Percentiles rank a stretch among this genome's conserved stretches.
Conservation (phyloP, 2,888 invertebrate genomes). For the Agrotis segetum region DNA sequence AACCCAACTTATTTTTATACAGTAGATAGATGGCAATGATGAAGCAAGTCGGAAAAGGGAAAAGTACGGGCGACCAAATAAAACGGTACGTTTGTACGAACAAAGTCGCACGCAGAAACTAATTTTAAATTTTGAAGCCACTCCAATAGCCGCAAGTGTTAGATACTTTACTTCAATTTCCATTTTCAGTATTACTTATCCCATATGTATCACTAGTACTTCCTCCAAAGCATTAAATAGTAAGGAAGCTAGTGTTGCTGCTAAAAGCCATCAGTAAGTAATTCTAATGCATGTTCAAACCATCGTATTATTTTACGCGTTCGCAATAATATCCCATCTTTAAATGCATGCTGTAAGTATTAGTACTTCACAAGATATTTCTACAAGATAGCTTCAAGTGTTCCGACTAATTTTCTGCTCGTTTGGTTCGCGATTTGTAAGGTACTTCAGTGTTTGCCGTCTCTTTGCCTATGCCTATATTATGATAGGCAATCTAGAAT, state of each 20-base stretch:
- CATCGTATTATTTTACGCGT: not conserved
- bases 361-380: constrained; percentile 30
- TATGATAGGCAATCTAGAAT: not conserved
- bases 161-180: not conserved
- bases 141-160: not conserved
- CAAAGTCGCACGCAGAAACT: too few species aligned
- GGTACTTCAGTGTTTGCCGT: not conserved
- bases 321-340: constrained; percentile 31
- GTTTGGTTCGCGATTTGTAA: not conserved
- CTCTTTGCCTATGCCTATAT: not conserved
- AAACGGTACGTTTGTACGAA: too few species aligned
- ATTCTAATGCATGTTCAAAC: constrained; percentile 1
- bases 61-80: too few species aligned
- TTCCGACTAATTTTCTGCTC: constrained; percentile 30
- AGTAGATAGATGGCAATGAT: not conserved
- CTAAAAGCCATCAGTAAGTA: not conserved
- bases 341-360: constrained; percentile 27
- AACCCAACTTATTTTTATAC: too few species aligned
- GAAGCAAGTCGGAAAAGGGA: not conserved
- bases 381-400: constrained; percentile 10
- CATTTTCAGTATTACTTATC: too few species aligned
- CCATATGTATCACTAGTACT: too few species aligned
- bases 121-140: not conserved
- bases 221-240: not conserved
- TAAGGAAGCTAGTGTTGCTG: not conserved